Conservation (phyloP, 2,888 invertebrate genomes). For the Noctua comes region DNA sequence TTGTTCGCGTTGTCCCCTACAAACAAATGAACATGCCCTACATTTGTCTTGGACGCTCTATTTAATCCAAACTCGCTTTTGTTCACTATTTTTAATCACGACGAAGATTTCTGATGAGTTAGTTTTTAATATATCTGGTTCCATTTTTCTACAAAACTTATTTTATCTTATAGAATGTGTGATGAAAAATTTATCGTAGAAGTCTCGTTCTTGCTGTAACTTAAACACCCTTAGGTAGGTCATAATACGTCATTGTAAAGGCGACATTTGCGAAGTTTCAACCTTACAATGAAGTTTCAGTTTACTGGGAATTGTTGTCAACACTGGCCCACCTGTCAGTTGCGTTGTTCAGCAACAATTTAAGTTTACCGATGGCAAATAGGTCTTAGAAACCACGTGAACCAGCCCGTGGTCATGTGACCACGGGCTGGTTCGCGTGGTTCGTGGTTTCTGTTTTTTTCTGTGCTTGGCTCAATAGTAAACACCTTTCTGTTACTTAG, state of each 20-base stretch:
- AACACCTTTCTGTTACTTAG: too few relatives aligned
- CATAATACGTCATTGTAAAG: background rate
- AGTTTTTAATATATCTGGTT: conserved; percentile 11
- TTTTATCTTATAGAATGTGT: background rate
- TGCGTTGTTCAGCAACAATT: background rate
- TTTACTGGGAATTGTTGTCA: background rate
- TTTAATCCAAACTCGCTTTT: conserved; percentile 53
- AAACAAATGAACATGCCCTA: conserved; percentile 41
- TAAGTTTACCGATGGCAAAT: background rate
- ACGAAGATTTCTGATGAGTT: conserved; percentile 17
- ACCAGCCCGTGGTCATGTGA: background rate
- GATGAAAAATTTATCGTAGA: background rate
- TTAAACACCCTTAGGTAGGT: background rate
- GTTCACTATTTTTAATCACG: conserved; percentile 50
- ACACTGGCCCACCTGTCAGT: background rate
- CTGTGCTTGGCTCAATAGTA: background rate
- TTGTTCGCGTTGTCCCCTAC: conserved; percentile 51
- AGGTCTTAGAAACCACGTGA: background rate
- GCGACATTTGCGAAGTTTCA: background rate
- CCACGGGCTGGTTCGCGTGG: too few relatives aligned
- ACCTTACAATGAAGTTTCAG: background rate
- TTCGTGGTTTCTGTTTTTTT: too few relatives aligned
- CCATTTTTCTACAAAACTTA: background rate
- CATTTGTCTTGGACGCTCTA: conserved; percentile 42
- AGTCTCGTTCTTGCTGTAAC: background rate